Percentiles rank a stretch among this genome's conserved stretches.
phyloP scores from a whole-genome alignment of 2,113 vertebrate genomes.

The Rhynchopsitta pachyrhyncha region DNA sequence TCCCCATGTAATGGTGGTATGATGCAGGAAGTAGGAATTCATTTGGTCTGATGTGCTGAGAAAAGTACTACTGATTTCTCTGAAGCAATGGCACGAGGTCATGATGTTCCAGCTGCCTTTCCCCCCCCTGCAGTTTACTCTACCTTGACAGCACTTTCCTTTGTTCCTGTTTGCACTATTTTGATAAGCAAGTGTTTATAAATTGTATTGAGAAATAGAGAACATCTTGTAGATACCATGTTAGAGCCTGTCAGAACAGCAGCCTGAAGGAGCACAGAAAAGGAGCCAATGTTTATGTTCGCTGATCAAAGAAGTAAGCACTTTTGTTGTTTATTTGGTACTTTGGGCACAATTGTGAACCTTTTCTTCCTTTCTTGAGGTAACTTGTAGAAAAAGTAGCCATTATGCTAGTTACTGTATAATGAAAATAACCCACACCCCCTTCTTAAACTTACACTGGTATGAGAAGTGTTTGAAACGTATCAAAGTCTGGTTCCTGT shows the following conservation, averaged over 20 bases:
- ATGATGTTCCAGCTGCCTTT: not conserved
- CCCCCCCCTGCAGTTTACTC: slow-evolving; percentile 12
- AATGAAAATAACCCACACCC: not conserved
- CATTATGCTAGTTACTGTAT: not conserved
- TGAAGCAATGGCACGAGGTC: not conserved
- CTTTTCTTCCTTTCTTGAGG: not conserved
- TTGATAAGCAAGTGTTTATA: slow-evolving; percentile 10
- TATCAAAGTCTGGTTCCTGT: not conserved
- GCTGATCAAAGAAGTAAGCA: not conserved
- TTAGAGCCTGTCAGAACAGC: not conserved
- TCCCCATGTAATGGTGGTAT: not conserved
- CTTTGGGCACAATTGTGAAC: not conserved
- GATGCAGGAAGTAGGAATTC: not conserved
- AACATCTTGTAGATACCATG: not conserved
- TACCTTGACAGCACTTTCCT: slow-evolving; percentile 22
- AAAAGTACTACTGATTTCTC: slow-evolving; percentile 51
- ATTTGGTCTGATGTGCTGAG: not conserved
- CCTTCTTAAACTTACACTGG: not conserved
- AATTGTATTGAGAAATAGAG: not conserved
- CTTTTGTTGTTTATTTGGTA: slow-evolving; percentile 24
- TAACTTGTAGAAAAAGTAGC: not conserved
- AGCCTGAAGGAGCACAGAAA: not conserved
- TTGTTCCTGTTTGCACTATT: slow-evolving; percentile 62
- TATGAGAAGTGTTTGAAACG: not conserved
- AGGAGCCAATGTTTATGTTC: not conserved